Evolutionary conservation across 2,113 vertebrate genomes (phyloP).

Genomic region (Salvelinus fontinalis): DNA sequence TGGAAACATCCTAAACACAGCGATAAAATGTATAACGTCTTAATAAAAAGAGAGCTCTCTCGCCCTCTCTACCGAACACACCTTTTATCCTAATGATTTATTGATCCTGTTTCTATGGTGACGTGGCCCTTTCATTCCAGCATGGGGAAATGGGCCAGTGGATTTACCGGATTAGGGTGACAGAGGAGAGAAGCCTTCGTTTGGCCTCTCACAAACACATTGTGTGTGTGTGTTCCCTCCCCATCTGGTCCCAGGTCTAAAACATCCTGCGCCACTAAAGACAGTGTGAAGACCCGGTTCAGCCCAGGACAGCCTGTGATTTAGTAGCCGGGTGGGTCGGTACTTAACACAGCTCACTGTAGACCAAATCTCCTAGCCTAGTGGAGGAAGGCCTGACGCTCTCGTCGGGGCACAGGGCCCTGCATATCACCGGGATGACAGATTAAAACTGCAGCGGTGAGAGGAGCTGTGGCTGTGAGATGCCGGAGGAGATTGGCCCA

Average conservation of each 20-base stretch:
- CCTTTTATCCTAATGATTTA: slow-evolving; percentile 53
- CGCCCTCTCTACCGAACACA: slow-evolving; percentile 25
- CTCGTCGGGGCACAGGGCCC: not conserved
- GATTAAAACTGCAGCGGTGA: not conserved
- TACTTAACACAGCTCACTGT: not conserved
- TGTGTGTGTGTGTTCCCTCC: not conserved
- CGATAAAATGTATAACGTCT: slow-evolving; percentile 6
- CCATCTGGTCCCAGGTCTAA: no score
- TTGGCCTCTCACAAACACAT: not conserved
- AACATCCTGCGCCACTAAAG: no score
- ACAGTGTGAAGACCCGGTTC: slow-evolving; percentile 1
- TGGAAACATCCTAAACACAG: no score
- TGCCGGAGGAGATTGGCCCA: not conserved
- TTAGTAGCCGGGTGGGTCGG: not conserved
- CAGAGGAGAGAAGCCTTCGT: slow-evolving; percentile 9
- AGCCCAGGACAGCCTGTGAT: slow-evolving; percentile 3
- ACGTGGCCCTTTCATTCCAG: slow-evolving; percentile 45
- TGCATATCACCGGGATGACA: not conserved
- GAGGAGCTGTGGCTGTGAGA: not conserved
- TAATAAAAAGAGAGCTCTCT: slow-evolving; percentile 9
- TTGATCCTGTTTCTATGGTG: slow-evolving; percentile 64
- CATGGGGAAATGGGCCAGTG: slow-evolving; percentile 36
- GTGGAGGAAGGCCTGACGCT: not conserved
- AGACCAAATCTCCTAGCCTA: not conserved
- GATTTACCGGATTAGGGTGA: slow-evolving; percentile 44